Conservation (phyloP, 2,888 invertebrate species). For the Sylvicola fuscatus region DNA sequence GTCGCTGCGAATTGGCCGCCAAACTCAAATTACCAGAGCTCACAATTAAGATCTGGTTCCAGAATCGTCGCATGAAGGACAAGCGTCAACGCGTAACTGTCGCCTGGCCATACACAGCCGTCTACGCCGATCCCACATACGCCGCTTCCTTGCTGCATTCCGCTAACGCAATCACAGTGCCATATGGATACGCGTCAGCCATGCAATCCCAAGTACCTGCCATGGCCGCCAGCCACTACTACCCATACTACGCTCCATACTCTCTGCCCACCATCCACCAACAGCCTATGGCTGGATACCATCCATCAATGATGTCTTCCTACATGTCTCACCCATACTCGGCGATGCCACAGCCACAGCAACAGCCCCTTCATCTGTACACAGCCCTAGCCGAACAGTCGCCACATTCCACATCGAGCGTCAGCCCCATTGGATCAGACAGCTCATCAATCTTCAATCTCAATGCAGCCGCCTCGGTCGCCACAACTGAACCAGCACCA, state of each 20-base stretch:
- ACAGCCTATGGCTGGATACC: conserved; percentile 14
- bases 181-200: conserved; percentile 37
- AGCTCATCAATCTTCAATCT: no score
- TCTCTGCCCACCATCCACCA: conserved; percentile 28
- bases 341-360: no score
- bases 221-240: conserved; percentile 14
- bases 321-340: no score
- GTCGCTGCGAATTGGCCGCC: conserved; percentile 85
- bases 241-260: conserved; percentile 11
- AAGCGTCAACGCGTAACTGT: conserved; percentile 87
- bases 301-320: no score
- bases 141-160: conserved; percentile 85
- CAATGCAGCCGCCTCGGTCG: no score
- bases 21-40: conserved; percentile 87
- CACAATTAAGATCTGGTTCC: conserved; percentile 98
- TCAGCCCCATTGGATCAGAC: no score
- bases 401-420: no score
- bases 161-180: conserved; percentile 46
- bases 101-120: conserved; percentile 88
- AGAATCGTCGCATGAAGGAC: conserved; percentile 42
- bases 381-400: no score
- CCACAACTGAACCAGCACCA: no score
- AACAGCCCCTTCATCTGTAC: no score
- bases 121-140: conserved; percentile 84
- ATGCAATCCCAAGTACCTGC: conserved; percentile 31